phyloP scores from a whole-genome alignment of 37 sponge, comb jelly and placozoan genomes.

The Cladorhizidae sp. region DNA sequence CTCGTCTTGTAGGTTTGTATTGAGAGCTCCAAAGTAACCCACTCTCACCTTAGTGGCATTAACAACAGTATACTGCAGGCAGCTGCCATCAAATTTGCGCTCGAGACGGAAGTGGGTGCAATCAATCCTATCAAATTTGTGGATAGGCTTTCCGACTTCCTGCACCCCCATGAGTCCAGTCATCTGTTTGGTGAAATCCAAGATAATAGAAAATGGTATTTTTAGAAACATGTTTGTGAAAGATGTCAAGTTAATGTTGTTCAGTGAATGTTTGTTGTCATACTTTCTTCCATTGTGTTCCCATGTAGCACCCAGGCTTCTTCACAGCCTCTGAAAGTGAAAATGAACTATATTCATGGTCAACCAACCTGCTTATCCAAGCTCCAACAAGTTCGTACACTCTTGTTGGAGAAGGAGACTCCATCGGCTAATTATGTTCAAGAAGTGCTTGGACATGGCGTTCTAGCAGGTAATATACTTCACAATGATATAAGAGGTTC shows the following conservation, averaged over 20 bases:
- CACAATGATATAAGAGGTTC: background rate
- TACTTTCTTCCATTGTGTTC: background rate
- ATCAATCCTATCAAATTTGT: slow-evolving; percentile 49
- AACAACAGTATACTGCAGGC: slow-evolving; percentile 69
- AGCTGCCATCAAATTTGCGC: slow-evolving; percentile 51
- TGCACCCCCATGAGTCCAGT: slow-evolving; percentile 27
- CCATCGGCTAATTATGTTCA: slow-evolving; percentile 47
- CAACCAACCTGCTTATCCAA: slow-evolving; percentile 38
- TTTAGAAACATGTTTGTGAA: background rate
- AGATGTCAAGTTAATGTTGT: background rate
- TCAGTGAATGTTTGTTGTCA: background rate
- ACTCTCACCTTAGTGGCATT: slow-evolving; percentile 62
- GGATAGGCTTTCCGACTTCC: slow-evolving; percentile 27
- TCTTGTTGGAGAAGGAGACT: slow-evolving; percentile 35
- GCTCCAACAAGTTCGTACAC: slow-evolving; percentile 30
- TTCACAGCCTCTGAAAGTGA: background rate
- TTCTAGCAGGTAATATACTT: slow-evolving; percentile 38
- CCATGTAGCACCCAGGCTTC: background rate
- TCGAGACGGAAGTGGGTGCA: slow-evolving; percentile 11
- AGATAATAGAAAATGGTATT: background rate
- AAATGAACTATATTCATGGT: background rate
- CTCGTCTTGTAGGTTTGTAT: slow-evolving; percentile 58
- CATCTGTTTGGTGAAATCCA: background rate
- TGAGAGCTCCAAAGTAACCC: slow-evolving; percentile 57
- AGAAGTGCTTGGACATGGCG: slow-evolving; percentile 58